Base-by-base conservation (phyloP, 2,113 vertebrate species). In the Seriola aureovittata region DNA sequence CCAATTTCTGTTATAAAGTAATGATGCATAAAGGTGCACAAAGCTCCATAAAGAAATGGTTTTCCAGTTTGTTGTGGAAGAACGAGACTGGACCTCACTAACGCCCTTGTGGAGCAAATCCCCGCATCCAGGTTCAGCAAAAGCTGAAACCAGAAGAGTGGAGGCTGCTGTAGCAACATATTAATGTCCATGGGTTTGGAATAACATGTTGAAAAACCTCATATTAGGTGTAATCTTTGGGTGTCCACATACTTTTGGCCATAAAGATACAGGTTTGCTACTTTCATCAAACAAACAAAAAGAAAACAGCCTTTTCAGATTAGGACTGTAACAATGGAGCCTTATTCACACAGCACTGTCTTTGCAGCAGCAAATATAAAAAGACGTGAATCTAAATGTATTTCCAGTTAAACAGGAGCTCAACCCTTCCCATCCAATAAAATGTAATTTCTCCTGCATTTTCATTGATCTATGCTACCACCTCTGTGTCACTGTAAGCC, bases 361-460 rank as follows among this genome's bases (percentile, higher is more conserved):
- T 38, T 55, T 12, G 8, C 29, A 3, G 13, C 36, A 71, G 32
- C 54, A 12, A 42, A 17, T 64, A 11, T 10, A 79, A 74, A 77
- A 19, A 34, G 23, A 7, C 36, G 42, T 48, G 36, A n/a, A 77
- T 59, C 12, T 0, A 21, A 25, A 42, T 44, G 10, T 57, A 29
- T 54, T 25, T 69, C 23, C 14, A 23, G 23, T 50, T 23, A 75
- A 32, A 72, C 16, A 32, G 16, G 3, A 71, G 46, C 60, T 71
- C 38, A 2, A 5, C 3, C 25, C 21, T 54, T 0, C 21, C 2
- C 14, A 0, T 75, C 19, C 3, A 67, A 57, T 40, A 25, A 58
- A 38, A 70, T 64, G 62, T 42, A 54, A 78, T 80, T 9, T 60
- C 16, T 54, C 46, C 64, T 70, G 34, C 65, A 32, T 42, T 23